These are phyloP conservation scores for Sesia apiformis DNA, from an alignment of 2,888 invertebrate genomes.

Conservation along the genomic window DNA sequence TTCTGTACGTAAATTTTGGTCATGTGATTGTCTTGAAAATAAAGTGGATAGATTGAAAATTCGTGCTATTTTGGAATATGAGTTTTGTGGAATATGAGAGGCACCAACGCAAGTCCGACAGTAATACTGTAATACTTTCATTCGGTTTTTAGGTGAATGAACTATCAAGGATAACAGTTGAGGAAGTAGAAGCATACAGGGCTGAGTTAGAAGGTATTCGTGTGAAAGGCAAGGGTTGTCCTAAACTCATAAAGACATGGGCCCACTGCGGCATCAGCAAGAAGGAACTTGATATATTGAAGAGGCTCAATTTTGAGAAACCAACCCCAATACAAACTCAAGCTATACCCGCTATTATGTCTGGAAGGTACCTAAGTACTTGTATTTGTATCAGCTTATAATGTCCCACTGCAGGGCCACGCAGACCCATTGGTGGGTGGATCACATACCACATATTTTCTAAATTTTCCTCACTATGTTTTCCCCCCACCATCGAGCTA, in stretches of 20 bases:
- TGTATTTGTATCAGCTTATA: no score
- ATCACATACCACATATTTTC: no score
- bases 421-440: no score
- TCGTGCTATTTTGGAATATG: no score
- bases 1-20: no score
- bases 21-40: no score
- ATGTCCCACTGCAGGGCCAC: no score
- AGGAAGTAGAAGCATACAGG: constrained; percentile 89
- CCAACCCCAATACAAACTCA: constrained; percentile 99
- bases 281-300: constrained; percentile 93
- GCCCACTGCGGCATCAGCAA: constrained; percentile 98
- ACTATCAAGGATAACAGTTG: constrained; percentile 90
- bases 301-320: constrained; percentile 93
- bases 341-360: constrained; percentile 98
- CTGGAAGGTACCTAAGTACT: constrained; percentile 76
- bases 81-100: no score
- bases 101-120: no score
- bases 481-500: no score
- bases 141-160: constrained; percentile 84
- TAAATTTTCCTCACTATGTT: no score
- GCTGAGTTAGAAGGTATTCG: constrained; percentile 95
- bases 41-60: no score
- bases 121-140: background rate
- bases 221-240: constrained; percentile 97
- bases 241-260: constrained; percentile 96